Evolutionary conservation across 53 echinoderm and acorn worm genomes (phyloP).

Genomic region (Holothuria leucospilota): DNA sequence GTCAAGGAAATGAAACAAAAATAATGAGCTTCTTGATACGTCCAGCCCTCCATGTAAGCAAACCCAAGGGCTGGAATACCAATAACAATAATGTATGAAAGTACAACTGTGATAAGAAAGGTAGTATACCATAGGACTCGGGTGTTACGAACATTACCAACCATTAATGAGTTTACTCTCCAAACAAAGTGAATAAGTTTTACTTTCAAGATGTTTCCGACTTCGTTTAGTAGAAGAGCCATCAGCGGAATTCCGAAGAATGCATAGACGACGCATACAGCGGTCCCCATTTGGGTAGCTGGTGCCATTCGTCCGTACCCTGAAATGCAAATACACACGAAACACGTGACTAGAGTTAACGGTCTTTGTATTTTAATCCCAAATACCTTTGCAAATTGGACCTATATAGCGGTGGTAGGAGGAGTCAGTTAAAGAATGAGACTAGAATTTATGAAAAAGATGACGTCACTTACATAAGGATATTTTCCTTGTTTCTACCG

Average conservation of each 20-base stretch:
- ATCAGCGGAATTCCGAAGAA: constrained; percentile 87
- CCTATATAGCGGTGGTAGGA: too few relatives aligned
- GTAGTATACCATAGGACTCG: constrained; percentile 23
- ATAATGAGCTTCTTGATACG: constrained; percentile 73
- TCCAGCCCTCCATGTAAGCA: constrained; percentile 79
- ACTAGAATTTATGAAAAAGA: too few relatives aligned
- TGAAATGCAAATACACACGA: constrained; percentile 32
- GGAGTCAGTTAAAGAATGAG: too few relatives aligned
- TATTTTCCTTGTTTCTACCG: too few relatives aligned
- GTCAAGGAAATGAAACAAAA: constrained; percentile 91
- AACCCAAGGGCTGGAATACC: constrained; percentile 66
- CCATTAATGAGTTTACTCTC: constrained; percentile 46
- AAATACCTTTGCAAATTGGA: too few relatives aligned
- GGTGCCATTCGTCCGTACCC: constrained; percentile 92
- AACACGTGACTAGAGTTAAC: too few relatives aligned
- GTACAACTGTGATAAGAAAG: constrained; percentile 29
- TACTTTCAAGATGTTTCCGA: constrained; percentile 64
- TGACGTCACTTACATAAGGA: too few relatives aligned
- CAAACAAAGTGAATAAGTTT: constrained; percentile 25
- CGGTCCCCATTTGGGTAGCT: constrained; percentile 69
- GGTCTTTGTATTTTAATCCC: too few relatives aligned
- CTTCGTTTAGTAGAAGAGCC: constrained; percentile 71
- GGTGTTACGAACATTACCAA: not conserved
- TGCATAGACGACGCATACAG: constrained; percentile 83
- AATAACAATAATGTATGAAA: constrained; percentile 60